Conservation (phyloP, 2,797 vertebrate genomes). For the Prunella strophiata region DNA sequence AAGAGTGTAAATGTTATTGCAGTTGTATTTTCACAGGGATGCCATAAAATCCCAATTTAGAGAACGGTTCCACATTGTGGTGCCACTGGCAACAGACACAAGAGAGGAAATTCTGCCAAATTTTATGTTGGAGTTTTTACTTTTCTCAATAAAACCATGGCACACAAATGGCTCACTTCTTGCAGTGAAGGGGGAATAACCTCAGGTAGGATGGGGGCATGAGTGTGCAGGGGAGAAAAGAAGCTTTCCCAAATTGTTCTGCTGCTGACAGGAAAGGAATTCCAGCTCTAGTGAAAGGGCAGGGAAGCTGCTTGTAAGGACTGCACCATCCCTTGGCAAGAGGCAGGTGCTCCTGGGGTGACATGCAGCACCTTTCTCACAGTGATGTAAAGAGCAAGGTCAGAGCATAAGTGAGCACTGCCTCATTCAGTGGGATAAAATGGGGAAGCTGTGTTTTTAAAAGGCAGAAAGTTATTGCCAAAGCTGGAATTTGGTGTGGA, state of each 20-base stretch:
- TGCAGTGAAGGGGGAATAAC: background rate
- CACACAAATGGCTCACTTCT: background rate
- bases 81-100: background rate
- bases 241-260: background rate
- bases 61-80: fast-evolving
- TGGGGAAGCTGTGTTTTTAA: background rate
- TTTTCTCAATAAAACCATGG: fast-evolving
- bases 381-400: background rate
- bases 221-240: background rate
- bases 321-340: background rate
- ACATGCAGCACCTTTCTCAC: background rate
- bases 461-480: background rate
- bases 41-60: background rate
- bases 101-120: background rate
- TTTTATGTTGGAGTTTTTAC: background rate
- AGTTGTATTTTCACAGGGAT: background rate
- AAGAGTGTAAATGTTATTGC: background rate
- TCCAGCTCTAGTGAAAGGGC: background rate
- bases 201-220: background rate
- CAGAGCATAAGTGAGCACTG: background rate
- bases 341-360: background rate
- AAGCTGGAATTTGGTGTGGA: background rate
- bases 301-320: background rate
- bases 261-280: background rate
- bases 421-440: background rate